Evolutionary conservation across 1,140 invertebrate species (phyloP).

Genomic region (Acromyrmex heyeri): DNA sequence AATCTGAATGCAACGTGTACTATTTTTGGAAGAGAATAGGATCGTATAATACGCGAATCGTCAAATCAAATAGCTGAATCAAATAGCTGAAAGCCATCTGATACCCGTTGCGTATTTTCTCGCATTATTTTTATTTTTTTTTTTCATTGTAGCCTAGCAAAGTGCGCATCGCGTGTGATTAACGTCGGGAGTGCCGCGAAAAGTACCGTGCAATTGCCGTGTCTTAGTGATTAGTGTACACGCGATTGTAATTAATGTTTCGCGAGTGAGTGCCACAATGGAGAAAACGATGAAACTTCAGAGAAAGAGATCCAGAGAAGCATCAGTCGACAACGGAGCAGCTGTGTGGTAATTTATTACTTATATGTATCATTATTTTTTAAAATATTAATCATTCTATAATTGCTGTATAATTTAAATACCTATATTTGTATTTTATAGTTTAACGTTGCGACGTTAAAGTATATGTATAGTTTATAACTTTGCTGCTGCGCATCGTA

Average conservation of each 20-base stretch:
- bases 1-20: background rate
- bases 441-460: too few relatives aligned
- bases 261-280: background rate
- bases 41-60: background rate
- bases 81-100: background rate
- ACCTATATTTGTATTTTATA: background rate
- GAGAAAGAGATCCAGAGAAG: background rate
- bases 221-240: background rate
- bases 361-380: background rate
- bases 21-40: background rate
- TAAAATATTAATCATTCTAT: background rate
- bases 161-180: background rate
- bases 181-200: background rate
- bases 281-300: background rate
- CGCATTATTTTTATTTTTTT: background rate
- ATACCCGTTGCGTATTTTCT: background rate
- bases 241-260: constrained; percentile 6
- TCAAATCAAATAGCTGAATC: background rate
- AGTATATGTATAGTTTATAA: too few relatives aligned
- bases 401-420: background rate
- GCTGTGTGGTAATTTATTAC: background rate
- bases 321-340: too few relatives aligned
- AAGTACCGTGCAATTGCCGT: constrained; percentile 3
- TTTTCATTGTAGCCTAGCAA: background rate
- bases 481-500: too few relatives aligned